Percentiles rank a stretch among this genome's conserved stretches.
phyloP scores from a whole-genome alignment of 2,113 vertebrate species.

The Mus musculus region GRCm39 chr3:142122001-142122500 shows the following conservation, averaged over 20 bases:
- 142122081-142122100: neutral
- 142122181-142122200: neutral
- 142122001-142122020: neutral
- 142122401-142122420: neutral
- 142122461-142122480: neutral
- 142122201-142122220: neutral
- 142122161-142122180: neutral
- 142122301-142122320: neutral
- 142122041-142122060: slow-evolving; percentile 19
- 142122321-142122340: neutral
- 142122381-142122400: neutral
- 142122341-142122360: neutral
- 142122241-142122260: neutral
- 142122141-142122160: slow-evolving; percentile 31
- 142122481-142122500: too few relatives aligned
- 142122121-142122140: neutral
- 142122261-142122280: neutral
- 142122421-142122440: neutral
- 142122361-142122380: neutral
- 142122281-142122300: neutral
- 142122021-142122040: slow-evolving; percentile 27
- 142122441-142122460: neutral
- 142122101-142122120: neutral
- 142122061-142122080: neutral
- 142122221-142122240: neutral